Evolutionary conservation across 2,113 vertebrate genomes (phyloP).

Genomic region (Hiodon tergisus): DNA sequence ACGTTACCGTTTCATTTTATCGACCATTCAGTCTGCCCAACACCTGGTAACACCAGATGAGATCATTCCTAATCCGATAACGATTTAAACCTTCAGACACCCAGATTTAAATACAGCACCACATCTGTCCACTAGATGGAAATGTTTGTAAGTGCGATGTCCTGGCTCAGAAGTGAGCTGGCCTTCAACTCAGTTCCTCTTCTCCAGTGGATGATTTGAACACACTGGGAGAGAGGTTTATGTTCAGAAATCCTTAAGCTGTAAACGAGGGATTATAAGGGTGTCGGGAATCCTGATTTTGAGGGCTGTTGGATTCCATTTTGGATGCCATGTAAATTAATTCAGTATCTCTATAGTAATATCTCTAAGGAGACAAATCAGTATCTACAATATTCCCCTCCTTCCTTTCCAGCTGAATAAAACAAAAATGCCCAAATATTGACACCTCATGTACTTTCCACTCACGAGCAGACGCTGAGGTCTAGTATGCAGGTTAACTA

Average conservation of each 20-base stretch:
- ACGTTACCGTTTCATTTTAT: too few relatives aligned
- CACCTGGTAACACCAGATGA: too few relatives aligned
- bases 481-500: too few relatives aligned
- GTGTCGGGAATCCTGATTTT: neutral
- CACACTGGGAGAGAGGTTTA: neutral
- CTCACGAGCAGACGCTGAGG: neutral
- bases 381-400: neutral
- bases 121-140: conserved; percentile 39
- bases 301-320: neutral
- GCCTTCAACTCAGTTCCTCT: neutral
- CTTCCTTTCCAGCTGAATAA: neutral
- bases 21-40: too few relatives aligned
- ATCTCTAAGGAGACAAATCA: neutral
- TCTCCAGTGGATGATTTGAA: neutral
- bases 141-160: neutral
- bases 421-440: too few relatives aligned
- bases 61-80: too few relatives aligned
- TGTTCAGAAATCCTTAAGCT: conserved; percentile 3
- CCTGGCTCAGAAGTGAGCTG: neutral
- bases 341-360: too few relatives aligned
- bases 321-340: too few relatives aligned
- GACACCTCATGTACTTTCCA: neutral
- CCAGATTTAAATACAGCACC: conserved; percentile 5
- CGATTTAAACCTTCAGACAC: too few relatives aligned
- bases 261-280: neutral